phyloP scores from a whole-genome alignment of 2,797 vertebrate species.

The Chloroceryle inda region DNA sequence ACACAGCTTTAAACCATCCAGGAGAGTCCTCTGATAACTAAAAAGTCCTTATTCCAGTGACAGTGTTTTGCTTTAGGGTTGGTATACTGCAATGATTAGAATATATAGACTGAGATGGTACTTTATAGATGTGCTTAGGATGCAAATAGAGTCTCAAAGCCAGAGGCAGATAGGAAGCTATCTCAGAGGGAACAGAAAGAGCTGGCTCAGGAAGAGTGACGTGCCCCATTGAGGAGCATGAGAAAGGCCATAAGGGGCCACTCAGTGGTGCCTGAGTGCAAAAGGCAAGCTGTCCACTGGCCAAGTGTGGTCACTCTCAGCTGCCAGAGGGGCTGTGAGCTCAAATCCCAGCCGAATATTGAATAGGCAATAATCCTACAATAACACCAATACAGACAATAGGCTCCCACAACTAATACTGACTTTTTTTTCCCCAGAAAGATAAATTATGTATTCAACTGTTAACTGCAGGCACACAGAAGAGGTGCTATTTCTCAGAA shows the following conservation, averaged over 20 bases:
- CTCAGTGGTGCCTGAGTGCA: not conserved
- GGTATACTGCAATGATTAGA: not conserved
- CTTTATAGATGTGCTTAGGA: not conserved
- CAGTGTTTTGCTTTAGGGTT: not conserved
- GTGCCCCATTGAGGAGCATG: not conserved
- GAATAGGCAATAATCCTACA: not conserved
- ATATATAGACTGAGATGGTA: not conserved
- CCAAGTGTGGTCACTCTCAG: not conserved
- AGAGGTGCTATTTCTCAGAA: not conserved
- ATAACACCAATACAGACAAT: not conserved
- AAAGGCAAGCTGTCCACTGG: not conserved
- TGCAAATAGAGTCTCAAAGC: not conserved
- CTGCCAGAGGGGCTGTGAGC: not conserved
- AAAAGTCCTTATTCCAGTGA: not conserved
- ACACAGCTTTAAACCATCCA: not conserved
- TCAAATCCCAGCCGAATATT: not conserved
- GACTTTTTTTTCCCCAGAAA: no score
- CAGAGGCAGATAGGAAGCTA: not conserved
- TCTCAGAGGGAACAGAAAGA: not conserved
- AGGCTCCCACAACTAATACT: not conserved
- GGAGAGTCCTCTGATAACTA: not conserved
- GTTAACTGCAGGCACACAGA: not conserved
- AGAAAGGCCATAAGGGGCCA: not conserved
- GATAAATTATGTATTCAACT: not conserved
- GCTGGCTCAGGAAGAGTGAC: not conserved